Base-by-base conservation (phyloP, 2,797 vertebrate genomes). In the Ciconia nigra region DNA sequence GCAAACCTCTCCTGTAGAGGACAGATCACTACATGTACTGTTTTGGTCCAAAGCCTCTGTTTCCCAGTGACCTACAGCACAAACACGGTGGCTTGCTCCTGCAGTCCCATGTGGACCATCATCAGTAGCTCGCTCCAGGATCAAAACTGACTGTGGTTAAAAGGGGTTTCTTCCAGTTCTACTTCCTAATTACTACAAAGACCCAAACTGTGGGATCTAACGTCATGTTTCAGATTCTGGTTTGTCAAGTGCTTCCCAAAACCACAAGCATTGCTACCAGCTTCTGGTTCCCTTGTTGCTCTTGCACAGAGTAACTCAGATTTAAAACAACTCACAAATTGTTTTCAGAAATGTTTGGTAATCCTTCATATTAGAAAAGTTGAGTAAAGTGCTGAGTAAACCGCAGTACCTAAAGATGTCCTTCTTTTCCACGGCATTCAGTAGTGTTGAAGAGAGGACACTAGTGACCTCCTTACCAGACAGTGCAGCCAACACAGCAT, bases 21-120 rank as follows among this genome's bases (percentile, higher is more conserved):
- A 70, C 22, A 13, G 26, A n/a, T 31, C 0, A 0, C 12, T 25
- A 5, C 15, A 4, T 3, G 13, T 25, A 42, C 7, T 20, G 5
- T 57, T 79, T 63, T 69, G 37, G 17, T 49, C 22, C 16, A 66
- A 78, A 72, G 15, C 46, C 6, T 78, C 35, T 57, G 25, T 52
- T 46, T 63, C 24, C 33, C 15, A 6, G 22, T 67, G 37, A 61
- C 42, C 42, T 57, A 51, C 20, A 57, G 12, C 22, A 35, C 63
- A 76, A 49, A 65, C 28, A 31, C 26, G 3, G 16, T 35, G 39
- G 5, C 25, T 89, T 67, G 24, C 12, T 89, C 26, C 63, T 51
- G 10, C n/a, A 47, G 33, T 59, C 51, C 13, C 17, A 4, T 16
- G 16, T 19, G 22, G 63, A 51, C 10, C 25, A 44, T 10, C 37